Percentiles rank a stretch among this genome's conserved stretches.
Conservation (phyloP, 1,140 invertebrate species). For the Sitophilus oryzae region DNA sequence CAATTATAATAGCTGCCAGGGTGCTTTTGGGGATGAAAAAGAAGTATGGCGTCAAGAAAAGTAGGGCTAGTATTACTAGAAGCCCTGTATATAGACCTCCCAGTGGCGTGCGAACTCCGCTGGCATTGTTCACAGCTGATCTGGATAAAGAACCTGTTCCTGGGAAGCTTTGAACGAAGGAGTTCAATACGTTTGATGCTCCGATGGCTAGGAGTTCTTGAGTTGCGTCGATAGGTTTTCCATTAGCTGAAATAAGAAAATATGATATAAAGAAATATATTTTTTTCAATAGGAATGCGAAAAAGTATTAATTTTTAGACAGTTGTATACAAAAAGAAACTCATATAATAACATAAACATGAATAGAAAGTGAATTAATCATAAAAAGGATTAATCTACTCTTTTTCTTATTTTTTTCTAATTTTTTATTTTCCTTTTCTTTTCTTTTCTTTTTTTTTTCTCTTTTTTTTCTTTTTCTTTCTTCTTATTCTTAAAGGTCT, state of each 20-base stretch:
- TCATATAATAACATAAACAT: too few relatives aligned
- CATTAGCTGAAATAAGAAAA: conserved; percentile 55
- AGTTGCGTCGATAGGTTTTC: conserved; percentile 72
- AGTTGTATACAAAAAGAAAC: too few relatives aligned
- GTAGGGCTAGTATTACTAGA: conserved; percentile 68
- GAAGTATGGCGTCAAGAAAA: conserved; percentile 79
- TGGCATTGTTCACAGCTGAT: conserved; percentile 85
- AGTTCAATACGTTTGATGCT: conserved; percentile 75
- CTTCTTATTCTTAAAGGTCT: too few relatives aligned
- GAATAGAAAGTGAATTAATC: too few relatives aligned
- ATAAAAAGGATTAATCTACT: too few relatives aligned
- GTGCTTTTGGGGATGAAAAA: conserved; percentile 74
- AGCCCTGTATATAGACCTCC: conserved; percentile 80
- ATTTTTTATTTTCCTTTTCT: too few relatives aligned
- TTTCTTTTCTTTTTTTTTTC: too few relatives aligned
- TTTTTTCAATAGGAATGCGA: too few relatives aligned
- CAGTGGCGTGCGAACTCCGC: conserved; percentile 81
- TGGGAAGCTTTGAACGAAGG: conserved; percentile 81
- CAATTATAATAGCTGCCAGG: conserved; percentile 76
- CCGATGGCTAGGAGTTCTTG: conserved; percentile 82
- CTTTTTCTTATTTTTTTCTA: too few relatives aligned
- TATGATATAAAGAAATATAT: too few relatives aligned
- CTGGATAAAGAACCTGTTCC: conserved; percentile 80
- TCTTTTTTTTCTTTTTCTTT: too few relatives aligned
- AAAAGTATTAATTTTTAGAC: too few relatives aligned